phyloP scores from a whole-genome alignment of 2,888 invertebrate species.

The Tinea pellionella region DNA sequence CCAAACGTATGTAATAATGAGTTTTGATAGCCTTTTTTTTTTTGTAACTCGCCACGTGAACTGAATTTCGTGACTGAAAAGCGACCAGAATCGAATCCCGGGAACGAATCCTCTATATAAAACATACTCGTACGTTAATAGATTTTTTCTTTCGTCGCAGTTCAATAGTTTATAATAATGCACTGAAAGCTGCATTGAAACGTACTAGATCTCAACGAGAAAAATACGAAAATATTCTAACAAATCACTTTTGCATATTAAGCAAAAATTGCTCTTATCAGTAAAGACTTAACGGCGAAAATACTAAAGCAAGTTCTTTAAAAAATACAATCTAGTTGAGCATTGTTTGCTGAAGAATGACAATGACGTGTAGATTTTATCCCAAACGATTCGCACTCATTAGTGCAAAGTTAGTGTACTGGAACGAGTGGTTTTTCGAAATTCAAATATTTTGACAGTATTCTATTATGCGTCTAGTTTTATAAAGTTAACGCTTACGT shows the following conservation, averaged over 20 bases:
- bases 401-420: constrained; percentile 23
- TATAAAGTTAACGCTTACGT: background rate
- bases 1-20: too few relatives aligned
- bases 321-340: constrained; percentile 1
- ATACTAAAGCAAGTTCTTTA: background rate
- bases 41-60: too few relatives aligned
- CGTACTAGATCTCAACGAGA: constrained; percentile 3
- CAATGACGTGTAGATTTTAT: constrained; percentile 48
- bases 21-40: too few relatives aligned
- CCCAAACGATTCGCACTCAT: constrained; percentile 38
- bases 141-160: background rate
- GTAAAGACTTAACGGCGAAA: background rate
- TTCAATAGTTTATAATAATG: background rate
- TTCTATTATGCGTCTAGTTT: background rate
- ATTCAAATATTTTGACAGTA: background rate
- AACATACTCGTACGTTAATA: too few relatives aligned
- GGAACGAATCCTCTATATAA: too few relatives aligned
- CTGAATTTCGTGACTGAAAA: too few relatives aligned
- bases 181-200: constrained; percentile 2
- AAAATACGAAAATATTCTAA: background rate
- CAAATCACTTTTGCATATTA: background rate
- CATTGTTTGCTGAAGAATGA: constrained; percentile 30
- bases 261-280: background rate
- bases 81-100: too few relatives aligned
- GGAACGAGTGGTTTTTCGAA: background rate